phyloP scores from a whole-genome alignment of 2,888 invertebrate species.

The Melanotus villosus region DNA sequence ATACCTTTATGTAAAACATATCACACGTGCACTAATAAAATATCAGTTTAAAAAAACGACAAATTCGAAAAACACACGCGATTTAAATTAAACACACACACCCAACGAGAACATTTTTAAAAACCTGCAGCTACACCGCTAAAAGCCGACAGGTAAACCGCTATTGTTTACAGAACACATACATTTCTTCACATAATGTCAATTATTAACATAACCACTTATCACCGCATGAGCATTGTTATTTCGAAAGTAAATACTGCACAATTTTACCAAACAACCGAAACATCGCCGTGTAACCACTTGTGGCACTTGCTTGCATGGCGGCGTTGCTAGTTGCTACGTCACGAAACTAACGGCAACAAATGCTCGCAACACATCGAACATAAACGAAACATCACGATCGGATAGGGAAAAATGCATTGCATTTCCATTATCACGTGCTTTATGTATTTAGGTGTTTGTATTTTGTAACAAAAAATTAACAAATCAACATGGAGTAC shows the following conservation, averaged over 20 bases:
- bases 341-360: slow-evolving; percentile 52
- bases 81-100: slow-evolving; percentile 23
- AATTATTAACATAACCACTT: not conserved
- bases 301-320: slow-evolving; percentile 61
- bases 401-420: no score
- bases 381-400: slow-evolving; percentile 23
- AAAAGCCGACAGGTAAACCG: slow-evolving; percentile 24
- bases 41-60: not conserved
- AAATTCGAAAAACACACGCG: slow-evolving; percentile 7
- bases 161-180: not conserved
- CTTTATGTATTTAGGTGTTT: no score
- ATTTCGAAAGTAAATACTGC: slow-evolving; percentile 21
- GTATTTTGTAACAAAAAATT: no score
- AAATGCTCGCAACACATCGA: slow-evolving; percentile 7
- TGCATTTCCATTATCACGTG: no score
- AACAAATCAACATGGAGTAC: no score
- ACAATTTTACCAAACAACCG: slow-evolving; percentile 25
- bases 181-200: slow-evolving; percentile 13
- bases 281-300: slow-evolving; percentile 56
- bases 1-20: slow-evolving; percentile 46
- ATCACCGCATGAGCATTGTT: slow-evolving; percentile 23
- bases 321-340: slow-evolving; percentile 58
- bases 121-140: slow-evolving; percentile 28
- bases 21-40: slow-evolving; percentile 28
- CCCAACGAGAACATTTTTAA: slow-evolving; percentile 42